A percentile compares a stretch with the other conserved stretches of the same genome.
Conservation (phyloP, 2,113 vertebrate genomes). For the Entomyzon cyanotis region DNA sequence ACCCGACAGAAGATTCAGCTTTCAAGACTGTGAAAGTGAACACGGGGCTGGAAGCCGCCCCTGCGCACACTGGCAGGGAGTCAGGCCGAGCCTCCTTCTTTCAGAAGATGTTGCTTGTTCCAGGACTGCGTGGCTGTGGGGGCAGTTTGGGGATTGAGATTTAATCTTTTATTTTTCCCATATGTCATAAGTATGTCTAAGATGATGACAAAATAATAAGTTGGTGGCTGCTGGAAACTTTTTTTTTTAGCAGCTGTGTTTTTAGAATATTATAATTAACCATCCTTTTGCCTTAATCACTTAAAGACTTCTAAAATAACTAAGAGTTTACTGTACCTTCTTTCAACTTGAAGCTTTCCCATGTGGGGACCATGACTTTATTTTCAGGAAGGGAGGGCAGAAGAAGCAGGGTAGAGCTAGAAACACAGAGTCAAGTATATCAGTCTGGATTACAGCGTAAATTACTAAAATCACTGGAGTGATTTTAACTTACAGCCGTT, state of each 20-base stretch:
- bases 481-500: not conserved
- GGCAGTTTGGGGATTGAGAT: not conserved
- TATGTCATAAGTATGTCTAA: not conserved
- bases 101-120: not conserved
- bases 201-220: conserved; percentile 34
- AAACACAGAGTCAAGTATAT: not conserved
- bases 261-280: conserved; percentile 28
- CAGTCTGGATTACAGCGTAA: not conserved
- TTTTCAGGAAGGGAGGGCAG: not conserved
- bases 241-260: conserved; percentile 19
- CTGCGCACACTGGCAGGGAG: not conserved
- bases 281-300: conserved; percentile 12
- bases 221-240: conserved; percentile 28
- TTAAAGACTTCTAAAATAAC: conserved; percentile 22
- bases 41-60: not conserved
- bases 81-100: not conserved
- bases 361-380: not conserved
- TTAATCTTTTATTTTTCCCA: conserved; percentile 12
- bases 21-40: not conserved
- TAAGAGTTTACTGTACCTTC: not conserved
- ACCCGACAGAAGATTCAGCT: not conserved
- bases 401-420: not conserved
- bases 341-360: not conserved
- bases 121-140: not conserved
- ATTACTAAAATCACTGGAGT: not conserved